Base-by-base conservation (phyloP, 2,888 invertebrate genomes). In the Ecliptopera silaceata region DNA sequence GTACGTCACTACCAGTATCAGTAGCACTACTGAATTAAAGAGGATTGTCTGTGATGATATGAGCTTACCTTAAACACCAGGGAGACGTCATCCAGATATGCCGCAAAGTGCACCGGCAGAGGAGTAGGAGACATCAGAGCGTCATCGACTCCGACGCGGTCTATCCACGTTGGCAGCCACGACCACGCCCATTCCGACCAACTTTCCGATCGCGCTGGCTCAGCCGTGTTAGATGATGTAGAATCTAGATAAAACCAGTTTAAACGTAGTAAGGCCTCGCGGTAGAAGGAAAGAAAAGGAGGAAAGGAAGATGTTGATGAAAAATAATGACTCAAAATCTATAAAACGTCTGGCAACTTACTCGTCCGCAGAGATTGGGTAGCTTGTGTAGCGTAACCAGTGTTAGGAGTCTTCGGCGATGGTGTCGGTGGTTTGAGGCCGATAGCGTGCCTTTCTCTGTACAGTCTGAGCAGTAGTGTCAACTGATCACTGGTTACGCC, bases 141-240 rank as follows among this genome's bases (percentile, higher is more conserved):
- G 18, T 79, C 81, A n/a, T 79, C 82, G 1, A 67, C 65, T 0
- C 70, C 74, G 39, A 77, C 80, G 29, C 74, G 72, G 57, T 84
- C 85, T 49, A 61, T 64, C 79, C 78, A 79, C 17, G 82, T 64
- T 1, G 89, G 90, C 59, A 89, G 61, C 89, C 89, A 90, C 2
- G 90, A 90, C 88, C 88, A 88, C 43, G 88, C 90, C 90, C 90
- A 90, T 17, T 86, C 84, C 12, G 88, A 79, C 90, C 90, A 90
- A 52, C 84, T 86, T 49, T 73, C 84, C 0, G 67, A 49, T 0
- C 80, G 76, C 1, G 71, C 56, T 3, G 83, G 79, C 63, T 86
- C 88, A 2, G 79, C 74, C 0, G 75, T 62, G 47, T 72, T 76
- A 1, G 70, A 52, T 0, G 74, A 68, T 1, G 62, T 22, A 1